Evolutionary conservation across 2,888 invertebrate species (phyloP).

Genomic region (Tachina grossa): DNA sequence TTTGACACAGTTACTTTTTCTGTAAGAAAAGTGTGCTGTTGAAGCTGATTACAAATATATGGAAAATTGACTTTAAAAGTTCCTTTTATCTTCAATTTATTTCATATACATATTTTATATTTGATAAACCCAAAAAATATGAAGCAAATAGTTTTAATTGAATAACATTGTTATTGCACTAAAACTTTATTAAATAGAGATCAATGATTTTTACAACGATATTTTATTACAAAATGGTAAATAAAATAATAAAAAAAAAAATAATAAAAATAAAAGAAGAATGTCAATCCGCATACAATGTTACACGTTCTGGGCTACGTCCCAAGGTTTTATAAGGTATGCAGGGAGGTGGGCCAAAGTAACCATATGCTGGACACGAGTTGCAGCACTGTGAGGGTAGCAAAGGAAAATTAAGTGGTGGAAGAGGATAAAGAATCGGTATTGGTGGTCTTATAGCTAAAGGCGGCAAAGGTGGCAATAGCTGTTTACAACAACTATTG

Average conservation of each 20-base stretch:
- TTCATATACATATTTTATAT: too few species aligned
- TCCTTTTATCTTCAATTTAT: too few species aligned
- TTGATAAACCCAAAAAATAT: too few species aligned
- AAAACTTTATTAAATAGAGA: neutral
- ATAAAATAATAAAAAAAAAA: conserved; percentile 1
- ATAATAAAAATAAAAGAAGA: neutral
- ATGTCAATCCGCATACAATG: conserved; percentile 38
- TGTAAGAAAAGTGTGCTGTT: too few species aligned
- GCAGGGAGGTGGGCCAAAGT: conserved; percentile 78
- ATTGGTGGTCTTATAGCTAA: neutral
- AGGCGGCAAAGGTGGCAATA: conserved; percentile 58
- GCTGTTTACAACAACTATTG: conserved; percentile 52
- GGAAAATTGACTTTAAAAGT: too few species aligned
- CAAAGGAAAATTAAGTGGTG: conserved; percentile 30
- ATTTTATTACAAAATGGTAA: neutral
- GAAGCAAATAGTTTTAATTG: too few species aligned
- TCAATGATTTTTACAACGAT: too few species aligned
- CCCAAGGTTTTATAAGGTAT: conserved; percentile 65
- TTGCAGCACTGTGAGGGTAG: conserved; percentile 77
- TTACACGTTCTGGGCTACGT: conserved; percentile 61
- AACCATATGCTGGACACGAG: conserved; percentile 75
- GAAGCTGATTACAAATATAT: too few species aligned
- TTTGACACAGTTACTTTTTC: too few species aligned
- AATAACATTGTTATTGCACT: too few species aligned
- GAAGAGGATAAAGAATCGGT: neutral